Base-by-base conservation (phyloP, 2,888 invertebrate species). In the Trachelus tabidus region DNA sequence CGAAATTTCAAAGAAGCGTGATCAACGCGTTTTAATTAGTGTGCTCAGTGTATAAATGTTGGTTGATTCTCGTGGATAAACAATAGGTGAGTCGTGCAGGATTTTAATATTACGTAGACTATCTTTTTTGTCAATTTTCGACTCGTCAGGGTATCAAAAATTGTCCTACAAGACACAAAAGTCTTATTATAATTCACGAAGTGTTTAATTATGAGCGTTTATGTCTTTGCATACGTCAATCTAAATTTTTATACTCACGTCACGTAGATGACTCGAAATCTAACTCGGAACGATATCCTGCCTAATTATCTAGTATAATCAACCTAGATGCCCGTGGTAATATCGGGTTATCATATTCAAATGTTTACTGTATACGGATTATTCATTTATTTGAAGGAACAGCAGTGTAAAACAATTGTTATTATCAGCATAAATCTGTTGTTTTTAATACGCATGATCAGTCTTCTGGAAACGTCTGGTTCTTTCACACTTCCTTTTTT, bases 401-500 rank as follows among this genome's bases (percentile, higher is more conserved):
- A 56, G 56, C 23, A 56, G 23, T 9, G 56, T 56, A 9, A 56
- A 56, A 23, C 56, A 56, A 56, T 56, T 40, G 15, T 15, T 56
- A 23, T 56, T 9, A 56, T 56, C 56, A 23, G 23, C 23, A 23
- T 56, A 56, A 23, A 23, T 56, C 23, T 23, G 56, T 23, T 56
- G 56, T 56, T 77, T 77, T 71, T 77, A 11, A 75, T 69, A 77
- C 23, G 56, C 23, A 56, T 56, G 9, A 56, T 56, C 56, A 56
- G 56, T 56, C 56, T 56, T 56, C 56, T 56, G 56, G 56, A 56
- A 56, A 56, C 56, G 23, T 56, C 56, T 23, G 56, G 23, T 56
- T 56, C 56, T 56, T 56, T 56, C 23, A 2, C 56, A 56, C 56
- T 56, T 56, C 56, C 56, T 56, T 56, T 56, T 23, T 23, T 56